These are phyloP conservation scores for Ciconia nigra DNA, from an alignment of 2,797 vertebrate genomes.

Conservation along the genomic window DNA sequence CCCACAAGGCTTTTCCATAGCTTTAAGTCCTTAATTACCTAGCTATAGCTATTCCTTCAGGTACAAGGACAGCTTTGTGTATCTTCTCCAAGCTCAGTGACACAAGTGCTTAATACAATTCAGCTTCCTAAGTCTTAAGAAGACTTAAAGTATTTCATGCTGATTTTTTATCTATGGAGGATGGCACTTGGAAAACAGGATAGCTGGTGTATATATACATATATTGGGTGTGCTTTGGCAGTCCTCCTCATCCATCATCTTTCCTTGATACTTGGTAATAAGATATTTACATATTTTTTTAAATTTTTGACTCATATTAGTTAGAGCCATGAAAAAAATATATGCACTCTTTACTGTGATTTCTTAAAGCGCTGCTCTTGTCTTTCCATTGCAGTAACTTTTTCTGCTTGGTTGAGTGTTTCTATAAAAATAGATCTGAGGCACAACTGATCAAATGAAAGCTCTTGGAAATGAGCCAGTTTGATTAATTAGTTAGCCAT, in stretches of 20 bases:
- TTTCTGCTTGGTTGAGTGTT: not conserved
- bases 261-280: not conserved
- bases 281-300: not conserved
- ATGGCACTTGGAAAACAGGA: not conserved
- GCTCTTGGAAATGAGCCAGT: not conserved
- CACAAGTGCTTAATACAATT: not conserved
- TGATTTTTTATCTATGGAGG: not conserved
- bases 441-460: not conserved
- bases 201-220: not conserved
- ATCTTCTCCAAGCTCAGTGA: not conserved
- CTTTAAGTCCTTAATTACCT: not conserved
- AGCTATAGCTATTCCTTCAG: not conserved
- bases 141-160: not conserved
- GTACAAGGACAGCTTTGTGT: not conserved
- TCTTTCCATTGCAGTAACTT: not conserved
- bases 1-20: not conserved
- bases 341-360: not conserved
- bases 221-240: not conserved
- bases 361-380: not conserved
- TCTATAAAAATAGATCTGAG: not conserved
- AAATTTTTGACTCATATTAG: not conserved
- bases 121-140: not conserved
- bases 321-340: not conserved
- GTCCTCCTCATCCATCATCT: not conserved
- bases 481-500: not conserved